Conservation (phyloP, 2,797 vertebrate genomes). For the Mus minutoides region DNA sequence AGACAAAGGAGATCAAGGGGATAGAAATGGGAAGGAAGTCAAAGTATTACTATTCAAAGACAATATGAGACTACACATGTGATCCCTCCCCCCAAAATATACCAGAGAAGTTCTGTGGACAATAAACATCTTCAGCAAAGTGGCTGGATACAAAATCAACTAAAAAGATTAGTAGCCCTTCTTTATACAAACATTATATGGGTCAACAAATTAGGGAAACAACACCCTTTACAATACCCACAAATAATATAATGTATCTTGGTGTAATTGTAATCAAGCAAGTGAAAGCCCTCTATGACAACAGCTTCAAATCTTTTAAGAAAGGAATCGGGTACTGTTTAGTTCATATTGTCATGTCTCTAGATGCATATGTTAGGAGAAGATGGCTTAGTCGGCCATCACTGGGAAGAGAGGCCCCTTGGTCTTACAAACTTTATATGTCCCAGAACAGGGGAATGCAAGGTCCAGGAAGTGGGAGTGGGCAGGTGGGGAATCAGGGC, state of each 20-base stretch:
- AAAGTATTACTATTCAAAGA: neutral
- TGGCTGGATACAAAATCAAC: neutral
- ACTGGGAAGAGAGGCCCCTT: too few relatives aligned
- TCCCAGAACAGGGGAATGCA: too few relatives aligned
- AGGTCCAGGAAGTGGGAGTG: too few relatives aligned
- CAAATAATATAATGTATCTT: neutral
- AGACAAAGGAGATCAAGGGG: neutral
- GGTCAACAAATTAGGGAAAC: neutral
- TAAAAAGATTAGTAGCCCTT: neutral
- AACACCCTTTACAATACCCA: neutral
- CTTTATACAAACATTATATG: neutral
- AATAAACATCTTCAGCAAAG: neutral
- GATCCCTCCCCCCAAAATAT: neutral
- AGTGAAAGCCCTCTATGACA: neutral
- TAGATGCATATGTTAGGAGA: too few relatives aligned
- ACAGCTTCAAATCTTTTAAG: neutral
- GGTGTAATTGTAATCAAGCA: neutral
- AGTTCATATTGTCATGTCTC: too few relatives aligned
- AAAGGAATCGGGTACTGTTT: too few relatives aligned
- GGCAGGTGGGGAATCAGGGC: too few relatives aligned
- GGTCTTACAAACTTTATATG: too few relatives aligned
- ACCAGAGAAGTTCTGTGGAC: neutral
- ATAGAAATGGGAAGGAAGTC: neutral
- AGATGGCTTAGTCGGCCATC: too few relatives aligned
- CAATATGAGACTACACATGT: neutral